phyloP scores from a whole-genome alignment of 2,797 vertebrate species.

The Orientallactaga sibirica region DNA sequence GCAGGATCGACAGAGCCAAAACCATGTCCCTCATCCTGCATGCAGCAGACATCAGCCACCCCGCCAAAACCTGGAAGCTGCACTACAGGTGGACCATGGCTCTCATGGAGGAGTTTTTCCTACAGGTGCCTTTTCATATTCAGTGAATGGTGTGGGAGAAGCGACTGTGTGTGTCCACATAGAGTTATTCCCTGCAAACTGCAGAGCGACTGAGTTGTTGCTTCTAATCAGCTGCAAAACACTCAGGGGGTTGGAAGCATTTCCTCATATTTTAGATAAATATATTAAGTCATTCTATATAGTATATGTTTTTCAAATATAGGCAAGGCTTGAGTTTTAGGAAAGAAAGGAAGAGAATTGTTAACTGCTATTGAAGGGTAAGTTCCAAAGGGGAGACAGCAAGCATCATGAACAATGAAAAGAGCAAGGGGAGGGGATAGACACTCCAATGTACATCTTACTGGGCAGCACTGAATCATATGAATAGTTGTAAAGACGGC shows the following conservation, averaged over 20 bases:
- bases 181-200: background rate
- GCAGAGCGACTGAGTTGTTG: background rate
- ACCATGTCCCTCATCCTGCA: slow-evolving; percentile 98
- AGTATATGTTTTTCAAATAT: background rate
- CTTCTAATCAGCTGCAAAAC: background rate
- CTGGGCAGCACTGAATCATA: background rate
- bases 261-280: slow-evolving; percentile 24
- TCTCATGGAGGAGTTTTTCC: slow-evolving; percentile 99
- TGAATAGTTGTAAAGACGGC: background rate
- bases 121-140: slow-evolving; percentile 91
- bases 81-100: slow-evolving; percentile 98
- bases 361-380: background rate
- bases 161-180: background rate
- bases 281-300: background rate
- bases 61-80: slow-evolving; percentile 96
- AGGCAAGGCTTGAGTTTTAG: background rate
- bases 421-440: background rate
- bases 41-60: slow-evolving; percentile 98
- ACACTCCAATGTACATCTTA: background rate
- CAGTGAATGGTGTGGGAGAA: slow-evolving; percentile 51
- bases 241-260: background rate
- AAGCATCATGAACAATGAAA: slow-evolving; percentile 8
- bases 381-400: background rate
- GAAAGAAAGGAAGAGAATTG: background rate
- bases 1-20: slow-evolving; percentile 97